Conservation (phyloP, 2,888 invertebrate species). For the Nemurella pictetii region DNA sequence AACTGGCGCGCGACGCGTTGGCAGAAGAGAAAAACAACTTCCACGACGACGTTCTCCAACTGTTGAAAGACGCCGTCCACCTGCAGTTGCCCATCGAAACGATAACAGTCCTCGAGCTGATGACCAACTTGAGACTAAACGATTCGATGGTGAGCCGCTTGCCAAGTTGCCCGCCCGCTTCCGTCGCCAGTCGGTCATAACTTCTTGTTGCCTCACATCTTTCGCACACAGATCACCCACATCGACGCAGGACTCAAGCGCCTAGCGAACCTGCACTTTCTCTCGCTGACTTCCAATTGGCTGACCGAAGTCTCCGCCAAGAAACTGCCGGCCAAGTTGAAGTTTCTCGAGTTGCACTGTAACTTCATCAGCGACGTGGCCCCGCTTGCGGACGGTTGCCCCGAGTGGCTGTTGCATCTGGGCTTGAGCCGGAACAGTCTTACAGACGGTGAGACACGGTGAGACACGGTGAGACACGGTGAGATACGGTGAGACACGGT, state of each 20-base stretch:
- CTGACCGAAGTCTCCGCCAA: conserved; percentile 50
- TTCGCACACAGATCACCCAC: conserved; percentile 55
- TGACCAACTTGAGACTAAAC: conserved; percentile 45
- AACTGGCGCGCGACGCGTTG: conserved; percentile 33
- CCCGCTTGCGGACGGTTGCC: conserved; percentile 50
- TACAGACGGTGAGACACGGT: conserved; percentile 47
- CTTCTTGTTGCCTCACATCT: background rate
- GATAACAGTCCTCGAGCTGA: conserved; percentile 45
- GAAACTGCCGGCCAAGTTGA: conserved; percentile 53
- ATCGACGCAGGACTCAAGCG: conserved; percentile 52
- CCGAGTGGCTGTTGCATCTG: conserved; percentile 54
- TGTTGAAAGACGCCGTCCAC: conserved; percentile 46
- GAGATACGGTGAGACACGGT: conserved; percentile 47
- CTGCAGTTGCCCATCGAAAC: conserved; percentile 45
- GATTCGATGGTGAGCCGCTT: conserved; percentile 48
- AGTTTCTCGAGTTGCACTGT: conserved; percentile 56
- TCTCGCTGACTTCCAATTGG: conserved; percentile 56
- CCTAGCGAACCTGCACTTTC: conserved; percentile 53
- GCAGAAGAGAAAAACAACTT: background rate
- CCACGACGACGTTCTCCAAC: conserved; percentile 44
- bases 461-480: conserved; percentile 45
- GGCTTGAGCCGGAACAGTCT: conserved; percentile 58
- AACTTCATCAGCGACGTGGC: conserved; percentile 54
- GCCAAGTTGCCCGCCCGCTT: too few relatives aligned
- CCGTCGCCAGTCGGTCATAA: background rate